phyloP scores from a whole-genome alignment of 2,888 invertebrate species.

The Morpho deidamia region DNA sequence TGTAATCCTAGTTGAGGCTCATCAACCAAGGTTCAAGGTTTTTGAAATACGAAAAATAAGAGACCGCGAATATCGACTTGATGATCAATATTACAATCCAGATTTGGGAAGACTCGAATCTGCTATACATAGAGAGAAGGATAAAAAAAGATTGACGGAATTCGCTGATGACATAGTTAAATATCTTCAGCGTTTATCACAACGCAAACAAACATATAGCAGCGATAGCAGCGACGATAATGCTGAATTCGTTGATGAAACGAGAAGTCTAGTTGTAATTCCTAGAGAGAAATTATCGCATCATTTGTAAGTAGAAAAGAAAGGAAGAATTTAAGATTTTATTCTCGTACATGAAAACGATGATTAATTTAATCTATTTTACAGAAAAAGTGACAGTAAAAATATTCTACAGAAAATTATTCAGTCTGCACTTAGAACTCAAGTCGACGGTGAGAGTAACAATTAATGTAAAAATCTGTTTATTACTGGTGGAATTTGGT shows the following conservation, averaged over 20 bases:
- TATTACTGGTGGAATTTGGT: no score
- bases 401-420: constrained; percentile 9
- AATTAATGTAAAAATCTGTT: no score
- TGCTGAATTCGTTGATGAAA: constrained; percentile 13
- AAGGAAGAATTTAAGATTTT: no score
- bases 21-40: constrained; percentile 11
- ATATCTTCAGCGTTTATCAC: constrained; percentile 3
- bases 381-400: constrained; percentile 3
- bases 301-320: constrained; percentile 1
- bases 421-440: constrained; percentile 5
- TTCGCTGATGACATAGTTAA: constrained; percentile 5
- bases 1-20: constrained; percentile 1
- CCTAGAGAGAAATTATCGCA: neutral
- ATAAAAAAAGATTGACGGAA: constrained; percentile 3
- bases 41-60: constrained; percentile 18
- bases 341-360: no score
- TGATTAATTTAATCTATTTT: neutral
- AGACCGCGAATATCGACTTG: neutral
- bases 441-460: neutral
- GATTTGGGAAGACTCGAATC: neutral
- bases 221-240: neutral
- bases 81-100: constrained; percentile 7
- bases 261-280: constrained; percentile 12
- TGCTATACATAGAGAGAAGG: neutral
- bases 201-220: neutral